Conservation (phyloP, 2,888 invertebrate genomes). For the Sthenelais limicola region DNA sequence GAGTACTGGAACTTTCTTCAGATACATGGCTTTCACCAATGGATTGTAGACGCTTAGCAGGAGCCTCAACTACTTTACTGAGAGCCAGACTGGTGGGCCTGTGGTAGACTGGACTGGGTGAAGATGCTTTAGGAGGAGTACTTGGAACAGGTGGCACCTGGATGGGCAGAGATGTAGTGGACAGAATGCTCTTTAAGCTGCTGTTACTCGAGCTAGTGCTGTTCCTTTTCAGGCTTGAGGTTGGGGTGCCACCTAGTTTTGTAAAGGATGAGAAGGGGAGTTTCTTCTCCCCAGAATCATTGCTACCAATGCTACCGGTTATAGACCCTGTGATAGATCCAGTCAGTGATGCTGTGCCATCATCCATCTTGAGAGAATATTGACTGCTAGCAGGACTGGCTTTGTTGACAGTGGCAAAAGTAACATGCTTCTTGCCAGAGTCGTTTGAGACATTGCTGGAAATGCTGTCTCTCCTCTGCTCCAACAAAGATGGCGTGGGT, state of each 20-base stretch:
- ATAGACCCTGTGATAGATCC: background rate
- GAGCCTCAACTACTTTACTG: constrained; percentile 10
- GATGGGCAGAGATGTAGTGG: background rate
- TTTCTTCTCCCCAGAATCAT: constrained; percentile 22
- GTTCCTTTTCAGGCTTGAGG: constrained; percentile 20
- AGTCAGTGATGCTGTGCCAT: constrained; percentile 17
- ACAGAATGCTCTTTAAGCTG: background rate
- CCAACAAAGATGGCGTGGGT: constrained; percentile 10
- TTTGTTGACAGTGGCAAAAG: constrained; percentile 33
- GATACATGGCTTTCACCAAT: background rate
- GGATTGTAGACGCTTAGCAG: background rate
- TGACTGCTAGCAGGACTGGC: constrained; percentile 38
- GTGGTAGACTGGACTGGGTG: background rate
- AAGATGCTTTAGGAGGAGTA: background rate
- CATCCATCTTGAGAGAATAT: constrained; percentile 31
- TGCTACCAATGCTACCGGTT: constrained; percentile 27
- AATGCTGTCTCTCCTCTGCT: constrained; percentile 32
- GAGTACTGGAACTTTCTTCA: background rate
- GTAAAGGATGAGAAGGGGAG: constrained; percentile 34
- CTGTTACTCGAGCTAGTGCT: background rate
- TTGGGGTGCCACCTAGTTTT: background rate
- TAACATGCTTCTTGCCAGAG: constrained; percentile 22
- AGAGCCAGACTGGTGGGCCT: constrained; percentile 18
- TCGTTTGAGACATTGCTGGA: constrained; percentile 30
- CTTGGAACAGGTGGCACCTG: background rate